Evolutionary conservation across 2,113 vertebrate genomes (phyloP), one percentile per base, ranked within the genome.

Genomic region (Syrrhaptes paradoxus): DNA sequence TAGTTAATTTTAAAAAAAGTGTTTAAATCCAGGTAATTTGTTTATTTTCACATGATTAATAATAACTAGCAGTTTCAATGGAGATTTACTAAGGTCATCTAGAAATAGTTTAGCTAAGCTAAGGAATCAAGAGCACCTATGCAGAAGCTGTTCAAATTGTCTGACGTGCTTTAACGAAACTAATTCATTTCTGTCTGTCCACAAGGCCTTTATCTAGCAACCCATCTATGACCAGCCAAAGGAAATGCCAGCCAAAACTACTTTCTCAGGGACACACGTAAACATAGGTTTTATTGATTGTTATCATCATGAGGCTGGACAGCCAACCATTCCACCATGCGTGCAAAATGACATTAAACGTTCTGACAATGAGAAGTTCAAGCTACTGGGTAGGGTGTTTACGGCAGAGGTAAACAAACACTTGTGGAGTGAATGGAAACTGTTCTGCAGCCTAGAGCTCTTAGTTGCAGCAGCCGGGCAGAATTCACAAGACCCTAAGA

Each of bases 331-430:
- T 72, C 17, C 52, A 46, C 20, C 3, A 2, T 18, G 15, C 3
- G 4, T 34, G 14, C 0, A 0, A 78, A 36, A 45, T 10, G 17
- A 5, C 0, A 0, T 24, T 82, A 55, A 49, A 66, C 5, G 6
- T 25, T 75, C 52, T 79, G 43, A 41, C 19, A 36, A 7, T 0
- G 6, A 58, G 36, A 72, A 72, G 78, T 13, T 26, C 57, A 66
- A 6, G n/a, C 11, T 78, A 9, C 21, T 43, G 34, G 16, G 25
- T 46, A 46, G 17, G 10, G 1, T 61, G 9, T 32, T 65, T 21
- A 13, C 16, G 20, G 10, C 29, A 62, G 41, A 34, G 32, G 31
- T 7, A 36, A 49, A 54, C 10, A 28, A 2, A 19, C 5, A 7
- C 5, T 49, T 6, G 0, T 1, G 3, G 15, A n/a, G 16, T 34